phyloP scores from a whole-genome alignment of 2,113 vertebrate species.

The Oreochromis tanganicae region DNA sequence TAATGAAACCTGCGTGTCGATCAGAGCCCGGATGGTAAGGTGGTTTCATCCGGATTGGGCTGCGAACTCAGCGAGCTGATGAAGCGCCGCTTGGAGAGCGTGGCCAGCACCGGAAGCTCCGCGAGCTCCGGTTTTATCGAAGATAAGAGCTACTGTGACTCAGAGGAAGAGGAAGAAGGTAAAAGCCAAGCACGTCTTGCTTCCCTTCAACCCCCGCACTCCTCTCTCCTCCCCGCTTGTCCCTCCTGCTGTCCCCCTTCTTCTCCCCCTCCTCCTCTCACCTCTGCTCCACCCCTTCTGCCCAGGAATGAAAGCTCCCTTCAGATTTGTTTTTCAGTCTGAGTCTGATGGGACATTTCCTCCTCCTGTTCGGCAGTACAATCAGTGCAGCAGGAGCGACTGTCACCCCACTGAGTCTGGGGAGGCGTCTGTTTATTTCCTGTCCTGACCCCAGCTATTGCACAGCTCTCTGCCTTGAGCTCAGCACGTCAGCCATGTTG shows the following conservation, averaged over 20 bases:
- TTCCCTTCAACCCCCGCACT: conserved; percentile 5
- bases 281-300: conserved; percentile 2
- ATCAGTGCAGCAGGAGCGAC: conserved; percentile 54
- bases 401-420: conserved; percentile 61
- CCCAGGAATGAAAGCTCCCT: conserved; percentile 37
- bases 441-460: conserved; percentile 27
- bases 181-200: conserved; percentile 58
- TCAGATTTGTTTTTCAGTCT: conserved; percentile 62
- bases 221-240: not conserved
- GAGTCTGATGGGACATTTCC: conserved; percentile 67
- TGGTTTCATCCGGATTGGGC: conserved; percentile 73
- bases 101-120: conserved; percentile 91
- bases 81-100: conserved; percentile 87
- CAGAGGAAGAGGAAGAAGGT: conserved; percentile 94
- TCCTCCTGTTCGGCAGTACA: conserved; percentile 64
- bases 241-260: not conserved
- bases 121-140: conserved; percentile 93
- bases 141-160: conserved; percentile 94
- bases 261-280: conserved; percentile 6
- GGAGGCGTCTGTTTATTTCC: conserved; percentile 64
- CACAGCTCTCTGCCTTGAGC: conserved; percentile 13
- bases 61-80: conserved; percentile 84
- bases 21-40: conserved; percentile 80
- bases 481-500: conserved; percentile 17
- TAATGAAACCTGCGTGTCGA: not conserved